Percentiles rank a stretch among this genome's conserved stretches.
These are phyloP conservation scores for Scaptodrosophila lebanonensis DNA, from an alignment of 1,140 invertebrate species.

Conservation along the genomic window DNA sequence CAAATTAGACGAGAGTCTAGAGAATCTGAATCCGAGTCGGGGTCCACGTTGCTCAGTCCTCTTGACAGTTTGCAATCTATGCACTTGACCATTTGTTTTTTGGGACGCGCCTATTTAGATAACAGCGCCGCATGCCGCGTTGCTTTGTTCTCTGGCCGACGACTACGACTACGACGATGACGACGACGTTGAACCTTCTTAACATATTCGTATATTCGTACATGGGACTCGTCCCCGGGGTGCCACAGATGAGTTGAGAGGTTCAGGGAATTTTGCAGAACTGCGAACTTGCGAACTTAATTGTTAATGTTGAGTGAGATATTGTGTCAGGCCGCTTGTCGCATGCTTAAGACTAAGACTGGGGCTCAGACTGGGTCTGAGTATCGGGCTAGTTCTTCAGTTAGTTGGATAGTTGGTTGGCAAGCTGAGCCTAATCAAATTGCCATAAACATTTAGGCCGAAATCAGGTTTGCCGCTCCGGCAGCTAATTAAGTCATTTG, in stretches of 20 bases:
- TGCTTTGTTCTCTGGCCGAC: no score
- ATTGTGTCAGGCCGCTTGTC: no score
- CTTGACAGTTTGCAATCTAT: slow-evolving; percentile 30
- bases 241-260: no score
- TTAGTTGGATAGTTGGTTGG: slow-evolving; percentile 17
- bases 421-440: slow-evolving; percentile 3
- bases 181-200: no score
- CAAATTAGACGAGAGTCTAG: slow-evolving; percentile 59
- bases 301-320: slow-evolving; percentile 48
- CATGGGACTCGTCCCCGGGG: no score
- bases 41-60: not conserved
- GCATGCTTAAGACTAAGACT: slow-evolving; percentile 4
- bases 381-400: slow-evolving; percentile 8
- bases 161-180: no score
- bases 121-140: slow-evolving; percentile 23
- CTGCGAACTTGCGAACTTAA: slow-evolving; percentile 11
- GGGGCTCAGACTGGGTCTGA: not conserved
- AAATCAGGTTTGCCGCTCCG: slow-evolving; percentile 11
- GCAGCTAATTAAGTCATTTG: slow-evolving; percentile 69
- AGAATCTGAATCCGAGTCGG: slow-evolving; percentile 9
- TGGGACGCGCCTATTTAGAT: slow-evolving; percentile 73
- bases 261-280: slow-evolving; percentile 30
- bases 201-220: no score
- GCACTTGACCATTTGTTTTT: slow-evolving; percentile 69
- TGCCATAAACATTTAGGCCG: slow-evolving; percentile 43